Base-by-base conservation (phyloP, 2,888 invertebrate species). In the Caprella mutica region DNA sequence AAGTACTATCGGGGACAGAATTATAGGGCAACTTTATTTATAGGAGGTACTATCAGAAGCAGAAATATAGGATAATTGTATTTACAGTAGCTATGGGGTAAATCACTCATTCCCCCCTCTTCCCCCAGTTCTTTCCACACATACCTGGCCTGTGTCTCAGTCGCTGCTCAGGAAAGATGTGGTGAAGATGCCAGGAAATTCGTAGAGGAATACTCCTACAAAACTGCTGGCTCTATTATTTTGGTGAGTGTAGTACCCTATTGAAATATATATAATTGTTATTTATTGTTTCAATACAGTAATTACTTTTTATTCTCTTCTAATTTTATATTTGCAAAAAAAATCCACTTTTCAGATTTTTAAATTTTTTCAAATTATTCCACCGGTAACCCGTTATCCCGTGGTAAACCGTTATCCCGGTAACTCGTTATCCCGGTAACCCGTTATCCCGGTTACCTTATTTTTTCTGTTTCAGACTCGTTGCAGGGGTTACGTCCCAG, bases 71-170 rank as follows among this genome's bases (percentile, higher is more conserved):
- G n/a, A n/a, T n/a, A n/a, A n/a, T n/a, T n/a, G n/a, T n/a, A n/a
- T n/a, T n/a, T n/a, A n/a, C n/a, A n/a, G n/a, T n/a, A n/a, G n/a
- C n/a, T n/a, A n/a, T n/a, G n/a, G n/a, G n/a, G n/a, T n/a, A n/a
- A n/a, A n/a, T n/a, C n/a, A n/a, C n/a, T n/a, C n/a, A n/a, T n/a
- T n/a, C n/a, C n/a, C n/a, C n/a, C n/a, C n/a, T n/a, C n/a, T n/a
- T n/a, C n/a, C n/a, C 27, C 4, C 58, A 61, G 62, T 19, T 58
- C 62, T 38, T 62, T 58, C 46, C 62, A 62, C 56, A 58, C 58
- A 35, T 62, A 62, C 40, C 56, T 62, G 19, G 46, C 58, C 39
- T 62, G 62, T 17, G 62, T 62, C 38, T 56, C 58, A 17, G 52
- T 55, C 17, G 58, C 56, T 12, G 62, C 62, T 5, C 58, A 58